phyloP scores from a whole-genome alignment of 1,140 invertebrate genomes.

The Cotesia vestalis region DNA sequence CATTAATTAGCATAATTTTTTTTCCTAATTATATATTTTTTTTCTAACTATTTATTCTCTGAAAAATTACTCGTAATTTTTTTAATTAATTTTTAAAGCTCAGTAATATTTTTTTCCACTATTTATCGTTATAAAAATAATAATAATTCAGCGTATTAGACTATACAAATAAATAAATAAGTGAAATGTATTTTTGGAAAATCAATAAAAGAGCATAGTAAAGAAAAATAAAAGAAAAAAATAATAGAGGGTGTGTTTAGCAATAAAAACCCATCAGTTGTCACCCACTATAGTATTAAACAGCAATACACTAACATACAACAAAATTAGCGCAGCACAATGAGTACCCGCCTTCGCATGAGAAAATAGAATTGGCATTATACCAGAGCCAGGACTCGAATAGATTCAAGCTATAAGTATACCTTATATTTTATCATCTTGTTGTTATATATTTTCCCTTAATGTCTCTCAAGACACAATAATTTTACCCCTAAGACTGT shows the following conservation, averaged over 20 bases:
- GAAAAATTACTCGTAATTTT: no score
- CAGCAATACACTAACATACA: constrained; percentile 44
- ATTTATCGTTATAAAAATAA: no score
- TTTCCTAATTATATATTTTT: no score
- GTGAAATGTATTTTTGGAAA: no score
- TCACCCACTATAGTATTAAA: constrained; percentile 5
- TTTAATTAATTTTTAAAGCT: no score
- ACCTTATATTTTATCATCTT: constrained; percentile 15
- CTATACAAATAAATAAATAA: no score
- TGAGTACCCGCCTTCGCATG: constrained; percentile 60
- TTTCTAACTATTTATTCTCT: no score
- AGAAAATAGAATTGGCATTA: constrained; percentile 63
- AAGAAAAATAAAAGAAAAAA: no score
- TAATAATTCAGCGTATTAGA: no score
- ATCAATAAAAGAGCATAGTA: no score
- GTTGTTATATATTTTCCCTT: constrained; percentile 31
- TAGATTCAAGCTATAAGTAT: constrained; percentile 62
- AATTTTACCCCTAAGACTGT: neutral
- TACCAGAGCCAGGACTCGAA: constrained; percentile 59
- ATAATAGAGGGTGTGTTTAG: neutral
- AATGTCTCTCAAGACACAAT: constrained; percentile 16
- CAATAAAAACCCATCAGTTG: neutral
- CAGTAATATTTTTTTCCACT: no score
- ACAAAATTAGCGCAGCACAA: constrained; percentile 62
- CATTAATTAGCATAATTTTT: no score